Evolutionary conservation across 92 coral and sea anemone species (phyloP), one percentile per base, ranked within the genome.

Genomic region (Palythoa grandiflora): DNA sequence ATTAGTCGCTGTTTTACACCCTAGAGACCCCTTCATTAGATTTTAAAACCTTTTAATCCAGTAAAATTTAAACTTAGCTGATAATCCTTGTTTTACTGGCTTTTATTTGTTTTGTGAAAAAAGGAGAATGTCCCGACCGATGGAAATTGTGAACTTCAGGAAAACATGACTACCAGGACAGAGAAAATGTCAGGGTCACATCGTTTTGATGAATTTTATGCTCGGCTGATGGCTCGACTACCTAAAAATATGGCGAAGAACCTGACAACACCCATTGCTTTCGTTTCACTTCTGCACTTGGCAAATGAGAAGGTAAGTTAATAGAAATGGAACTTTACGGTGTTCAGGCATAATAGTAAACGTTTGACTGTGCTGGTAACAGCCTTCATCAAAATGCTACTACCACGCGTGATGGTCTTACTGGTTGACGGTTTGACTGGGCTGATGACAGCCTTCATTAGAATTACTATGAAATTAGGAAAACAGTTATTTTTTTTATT

Each of bases 201-300:
- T 77, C 94, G 95, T 38, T 97, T 97, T 77, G 93, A 94, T 50
- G 91, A 94, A 53, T 74, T 97, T 74, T 97, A 89, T 85, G 48
- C 80, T 19, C 71, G 89, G 51, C 89, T 97, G 11, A 98, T 93
- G 38, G 55, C 52, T 38, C 91, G 88, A 60, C 89, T 95, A 9
- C 94, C 99, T 40, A 97, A 94, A 85, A 90, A 94, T 90, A 97
- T 97, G 99, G 89, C 98, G 12, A 97, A 97, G 84, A 96, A 93
- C 89, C 86, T 97, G 71, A 95, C 98, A 40, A 92, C 96, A 19
- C 94, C 96, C 76, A 97, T 97, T 50, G 99, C 98, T 21, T 97
- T 97, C 73, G 98, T 97, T 14, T 95, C 97, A 89, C 87, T 97
- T 75, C 94, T 97, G 10, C 99, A 97, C 89, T 92, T 97, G 83